Evolutionary conservation across 2,113 vertebrate species (phyloP).

Genomic region (Corythoichthys intestinalis): DNA sequence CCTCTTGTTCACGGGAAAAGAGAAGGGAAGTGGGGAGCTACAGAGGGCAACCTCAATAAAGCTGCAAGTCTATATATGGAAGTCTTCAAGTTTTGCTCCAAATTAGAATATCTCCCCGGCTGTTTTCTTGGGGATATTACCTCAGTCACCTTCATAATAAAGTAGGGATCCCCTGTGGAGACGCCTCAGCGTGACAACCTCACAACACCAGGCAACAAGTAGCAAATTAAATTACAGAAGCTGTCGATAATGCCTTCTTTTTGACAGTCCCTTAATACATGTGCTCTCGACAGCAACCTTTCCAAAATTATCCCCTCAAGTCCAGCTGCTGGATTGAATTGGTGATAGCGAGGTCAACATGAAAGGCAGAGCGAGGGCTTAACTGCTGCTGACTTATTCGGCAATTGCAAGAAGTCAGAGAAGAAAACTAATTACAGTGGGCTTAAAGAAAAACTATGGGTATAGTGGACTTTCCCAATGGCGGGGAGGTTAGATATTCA

Average conservation of each 20-base stretch:
- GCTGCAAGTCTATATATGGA: conserved; percentile 17
- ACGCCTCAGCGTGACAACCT: conserved; percentile 40
- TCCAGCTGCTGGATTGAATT: conserved; percentile 44
- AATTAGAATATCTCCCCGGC: conserved; percentile 30
- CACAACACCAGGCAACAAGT: conserved; percentile 46
- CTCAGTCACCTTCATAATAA: conserved; percentile 18
- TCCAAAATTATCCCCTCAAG: conserved; percentile 54
- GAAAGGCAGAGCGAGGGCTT: conserved; percentile 52
- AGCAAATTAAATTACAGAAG: conserved; percentile 60
- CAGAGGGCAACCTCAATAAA: conserved; percentile 17
- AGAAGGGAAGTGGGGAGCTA: conserved; percentile 8
- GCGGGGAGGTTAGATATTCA: conserved; percentile 43
- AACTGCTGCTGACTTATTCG: conserved; percentile 58
- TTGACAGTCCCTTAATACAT: conserved; percentile 36
- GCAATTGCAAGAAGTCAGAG: conserved; percentile 54
- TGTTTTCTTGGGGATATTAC: conserved; percentile 16
- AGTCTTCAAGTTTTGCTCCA: conserved; percentile 25
- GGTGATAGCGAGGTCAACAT: conserved; percentile 50
- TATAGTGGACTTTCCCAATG: conserved; percentile 44
- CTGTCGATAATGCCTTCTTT: conserved; percentile 50
- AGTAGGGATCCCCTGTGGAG: conserved; percentile 21
- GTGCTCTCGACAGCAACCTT: conserved; percentile 22
- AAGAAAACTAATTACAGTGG: conserved; percentile 68
- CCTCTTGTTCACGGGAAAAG: conserved; percentile 14
- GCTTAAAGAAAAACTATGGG: conserved; percentile 61